A percentile compares a stretch with the other conserved stretches of the same genome.
Conservation (phyloP, 53 echinoderm and acorn worm species). For the Patiria pectinifera region DNA sequence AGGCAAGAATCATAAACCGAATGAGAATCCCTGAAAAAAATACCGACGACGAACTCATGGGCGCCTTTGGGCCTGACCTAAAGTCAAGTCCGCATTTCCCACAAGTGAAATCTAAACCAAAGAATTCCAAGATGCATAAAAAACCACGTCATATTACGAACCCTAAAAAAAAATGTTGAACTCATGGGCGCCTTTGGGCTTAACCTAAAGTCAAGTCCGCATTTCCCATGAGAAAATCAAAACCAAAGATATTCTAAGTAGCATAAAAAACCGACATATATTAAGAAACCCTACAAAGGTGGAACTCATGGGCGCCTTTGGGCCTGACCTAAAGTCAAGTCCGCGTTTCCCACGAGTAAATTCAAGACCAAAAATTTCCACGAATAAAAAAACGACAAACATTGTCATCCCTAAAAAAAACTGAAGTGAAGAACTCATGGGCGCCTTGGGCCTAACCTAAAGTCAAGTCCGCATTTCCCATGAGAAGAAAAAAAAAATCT, state of each 20-base stretch:
- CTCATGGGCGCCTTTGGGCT: constrained; percentile 55
- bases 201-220: constrained; percentile 61
- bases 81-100: constrained; percentile 64
- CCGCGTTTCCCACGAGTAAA: constrained; percentile 20
- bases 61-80: constrained; percentile 58
- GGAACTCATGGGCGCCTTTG: constrained; percentile 47
- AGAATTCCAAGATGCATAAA: too few species aligned
- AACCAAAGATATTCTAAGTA: too few species aligned
- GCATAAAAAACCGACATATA: background rate
- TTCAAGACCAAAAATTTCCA: background rate
- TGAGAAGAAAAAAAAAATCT: background rate
- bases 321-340: constrained; percentile 59
- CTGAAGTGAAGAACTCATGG: constrained; percentile 30
- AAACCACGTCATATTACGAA: background rate
- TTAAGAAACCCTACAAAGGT: background rate
- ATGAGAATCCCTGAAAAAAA: constrained; percentile 10
- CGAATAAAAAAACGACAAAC: background rate
- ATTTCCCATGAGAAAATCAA: constrained; percentile 26
- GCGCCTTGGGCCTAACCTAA: constrained; percentile 63
- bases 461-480: constrained; percentile 68
- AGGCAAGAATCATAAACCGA: background rate
- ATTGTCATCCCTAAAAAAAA: background rate
- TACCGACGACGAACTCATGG: constrained; percentile 9
- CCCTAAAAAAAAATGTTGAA: constrained; percentile 25
- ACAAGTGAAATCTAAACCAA: background rate